Evolutionary conservation across 92 coral and sea anemone species (phyloP), one percentile per base, ranked within the genome.

Genomic region (Actinostola sp.): DNA sequence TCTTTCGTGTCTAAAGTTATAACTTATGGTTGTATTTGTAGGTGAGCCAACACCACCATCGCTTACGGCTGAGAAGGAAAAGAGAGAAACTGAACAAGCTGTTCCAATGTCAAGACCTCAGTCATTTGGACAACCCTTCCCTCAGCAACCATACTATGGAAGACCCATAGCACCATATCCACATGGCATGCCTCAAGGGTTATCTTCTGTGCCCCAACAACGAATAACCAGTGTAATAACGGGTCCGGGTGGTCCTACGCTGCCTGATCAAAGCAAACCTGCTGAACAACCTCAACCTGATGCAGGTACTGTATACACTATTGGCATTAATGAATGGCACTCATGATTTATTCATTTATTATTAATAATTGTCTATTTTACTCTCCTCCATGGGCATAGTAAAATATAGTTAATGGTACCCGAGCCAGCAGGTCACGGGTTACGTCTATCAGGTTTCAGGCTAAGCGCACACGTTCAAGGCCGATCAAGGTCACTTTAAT

Each of bases 1-100:
- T n/a, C n/a, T n/a, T n/a, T n/a, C n/a, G n/a, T n/a, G n/a, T n/a
- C n/a, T n/a, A n/a, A n/a, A n/a, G n/a, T n/a, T n/a, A n/a, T n/a
- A n/a, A n/a, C n/a, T n/a, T n/a, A n/a, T n/a, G n/a, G n/a, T n/a
- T n/a, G n/a, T n/a, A n/a, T n/a, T n/a, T 36, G 19, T 13, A 89
- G 96, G 88, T 33, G 92, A 90, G 58, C 92, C 91, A 16, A 90
- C 96, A 11, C 96, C 96, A 32, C 67, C 97, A n/a, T 80, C 92
- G 19, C 69, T 86, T 5, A 90, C 97, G 20, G 81, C 89, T 42
- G 92, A 85, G 17, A 86, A 71, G 2, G 88, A 86, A 19, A 86
- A 84, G 39, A 71, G 90, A 34, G 80, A 81, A 34, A 61, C 84
- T 21, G 87, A 86, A n/a, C 87, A 81, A 59, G 79, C 83, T 9